Base-by-base conservation (phyloP, 2,888 invertebrate genomes). In the Meta bourneti region DNA sequence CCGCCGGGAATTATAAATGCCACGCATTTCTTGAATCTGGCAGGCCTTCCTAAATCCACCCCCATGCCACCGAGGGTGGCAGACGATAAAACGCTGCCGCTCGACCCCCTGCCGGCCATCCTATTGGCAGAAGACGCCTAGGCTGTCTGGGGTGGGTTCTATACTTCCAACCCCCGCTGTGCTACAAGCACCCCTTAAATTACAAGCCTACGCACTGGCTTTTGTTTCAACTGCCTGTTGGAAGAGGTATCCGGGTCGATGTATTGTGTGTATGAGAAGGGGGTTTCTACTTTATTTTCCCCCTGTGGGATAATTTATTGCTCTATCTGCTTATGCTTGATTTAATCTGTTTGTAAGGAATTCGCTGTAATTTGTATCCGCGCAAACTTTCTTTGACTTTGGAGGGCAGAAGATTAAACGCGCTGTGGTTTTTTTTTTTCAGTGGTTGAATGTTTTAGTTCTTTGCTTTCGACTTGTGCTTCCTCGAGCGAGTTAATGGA, bases 301-400 rank as follows among this genome's bases (percentile, higher is more conserved):
- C 54, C 49, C 51, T 6, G 82, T 34, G 9, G 78, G 80, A 82
- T 86, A 86, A 86, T 81, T 80, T 86, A 90, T 90, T 48, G 54
- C 61, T 72, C 19, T 75, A 71, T 69, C 71, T 75, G 86, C 86
- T 69, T 79, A 79, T 85, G 71, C 90, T 19, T 51, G 90, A 86
- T 90, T 86, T 90, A 90, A 90, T 90, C 82, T 90, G 71, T 90
- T 79, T 80, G 86, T 90, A 75, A 52, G 81, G 81, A 90, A 86
- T 90, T 74, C 69, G 34, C 80, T 11, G 77, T 52, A 86, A 90
- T 90, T 90, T 90, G 89, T 90, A 84, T 70, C 54, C 20, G 34
- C 34, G 34, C 34, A 2, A 34, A 34, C 34, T 34, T 34, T 34
- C 51, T 52, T 52, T 13, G 13, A 84, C 19, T 87, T 82, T 79